A percentile compares a stretch with the other conserved stretches of the same genome.
Conservation (phyloP, 2,113 vertebrate genomes). For the Regulus satrapa region DNA sequence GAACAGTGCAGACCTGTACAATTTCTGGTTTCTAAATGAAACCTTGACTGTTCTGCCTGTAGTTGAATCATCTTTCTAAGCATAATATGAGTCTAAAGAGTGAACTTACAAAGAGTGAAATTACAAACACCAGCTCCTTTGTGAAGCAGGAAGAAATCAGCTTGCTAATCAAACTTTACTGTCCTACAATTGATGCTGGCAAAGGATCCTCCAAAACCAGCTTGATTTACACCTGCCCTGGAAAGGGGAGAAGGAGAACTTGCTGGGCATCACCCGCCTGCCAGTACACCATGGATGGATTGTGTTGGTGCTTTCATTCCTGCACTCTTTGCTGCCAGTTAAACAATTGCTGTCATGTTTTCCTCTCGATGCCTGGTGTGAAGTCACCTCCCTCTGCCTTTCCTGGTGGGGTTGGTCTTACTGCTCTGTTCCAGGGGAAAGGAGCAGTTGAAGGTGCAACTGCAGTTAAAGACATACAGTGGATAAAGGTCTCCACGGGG, state of each 20-base stretch:
- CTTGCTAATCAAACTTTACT: background rate
- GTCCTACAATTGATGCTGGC: background rate
- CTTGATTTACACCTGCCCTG: background rate
- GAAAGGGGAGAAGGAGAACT: background rate
- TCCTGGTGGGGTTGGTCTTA: background rate
- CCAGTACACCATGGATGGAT: background rate
- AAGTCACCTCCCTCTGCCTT: background rate
- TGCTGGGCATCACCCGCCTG: background rate
- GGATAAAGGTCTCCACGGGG: background rate
- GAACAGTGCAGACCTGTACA: too few relatives aligned
- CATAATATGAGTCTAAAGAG: background rate
- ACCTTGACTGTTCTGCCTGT: background rate
- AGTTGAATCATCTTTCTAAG: background rate
- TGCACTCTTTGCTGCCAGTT: background rate
- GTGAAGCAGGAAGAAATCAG: background rate
- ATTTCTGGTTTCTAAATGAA: background rate
- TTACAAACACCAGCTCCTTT: background rate
- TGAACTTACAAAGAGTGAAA: background rate
- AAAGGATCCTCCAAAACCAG: background rate
- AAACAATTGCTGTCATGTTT: background rate
- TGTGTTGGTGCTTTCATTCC: background rate
- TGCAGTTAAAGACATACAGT: background rate
- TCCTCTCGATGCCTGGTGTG: background rate
- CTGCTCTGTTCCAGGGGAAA: background rate
- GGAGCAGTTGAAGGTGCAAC: background rate